Evolutionary conservation across 2,113 vertebrate species (phyloP).

Genomic region (Panthera uncia): DNA sequence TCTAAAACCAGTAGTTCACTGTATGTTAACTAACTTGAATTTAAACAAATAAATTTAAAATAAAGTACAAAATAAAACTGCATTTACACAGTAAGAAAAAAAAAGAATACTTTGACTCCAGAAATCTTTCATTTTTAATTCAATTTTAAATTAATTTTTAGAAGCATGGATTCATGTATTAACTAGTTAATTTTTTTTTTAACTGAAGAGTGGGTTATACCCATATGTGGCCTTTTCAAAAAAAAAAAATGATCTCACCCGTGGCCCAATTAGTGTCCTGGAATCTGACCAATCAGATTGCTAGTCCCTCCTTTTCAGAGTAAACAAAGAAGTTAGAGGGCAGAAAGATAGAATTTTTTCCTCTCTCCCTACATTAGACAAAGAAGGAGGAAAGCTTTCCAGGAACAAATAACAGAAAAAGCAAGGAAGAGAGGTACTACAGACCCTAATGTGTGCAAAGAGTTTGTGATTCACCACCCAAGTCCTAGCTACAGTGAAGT

Average conservation of each 20-base stretch:
- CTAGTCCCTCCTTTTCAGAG: neutral
- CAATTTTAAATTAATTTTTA: neutral
- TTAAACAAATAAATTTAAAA: too few relatives aligned
- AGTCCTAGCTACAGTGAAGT: neutral
- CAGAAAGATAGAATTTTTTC: neutral
- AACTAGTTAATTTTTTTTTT: neutral
- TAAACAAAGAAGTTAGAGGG: neutral
- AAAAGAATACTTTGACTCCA: neutral
- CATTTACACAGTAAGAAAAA: too few relatives aligned
- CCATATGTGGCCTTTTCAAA: neutral
- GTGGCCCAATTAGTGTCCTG: neutral
- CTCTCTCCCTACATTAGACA: neutral
- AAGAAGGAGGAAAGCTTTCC: neutral
- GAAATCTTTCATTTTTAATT: neutral
- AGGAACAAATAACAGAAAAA: neutral
- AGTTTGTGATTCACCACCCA: neutral
- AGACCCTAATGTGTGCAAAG: neutral
- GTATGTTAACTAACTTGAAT: too few relatives aligned
- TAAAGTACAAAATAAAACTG: too few relatives aligned
- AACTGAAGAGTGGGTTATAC: neutral
- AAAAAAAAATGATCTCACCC: neutral
- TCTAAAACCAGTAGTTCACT: too few relatives aligned
- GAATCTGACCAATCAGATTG: neutral
- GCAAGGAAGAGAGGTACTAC: neutral
- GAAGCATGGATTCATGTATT: conserved; percentile 3